Base-by-base conservation (phyloP, 2,113 vertebrate species). In the Bombycilla garrulus region DNA sequence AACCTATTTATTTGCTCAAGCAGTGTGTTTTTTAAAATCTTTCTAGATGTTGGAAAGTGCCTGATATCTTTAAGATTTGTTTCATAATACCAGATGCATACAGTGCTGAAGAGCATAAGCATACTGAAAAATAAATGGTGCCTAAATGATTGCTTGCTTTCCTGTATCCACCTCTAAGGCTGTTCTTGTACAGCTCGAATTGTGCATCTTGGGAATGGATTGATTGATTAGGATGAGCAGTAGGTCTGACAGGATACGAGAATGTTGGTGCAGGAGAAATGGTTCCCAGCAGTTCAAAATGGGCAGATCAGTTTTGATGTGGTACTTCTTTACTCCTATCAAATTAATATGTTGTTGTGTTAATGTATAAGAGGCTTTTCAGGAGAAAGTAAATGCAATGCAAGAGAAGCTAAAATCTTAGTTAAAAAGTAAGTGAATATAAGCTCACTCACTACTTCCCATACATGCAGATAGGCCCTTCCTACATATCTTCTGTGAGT, bases 401-500 rank as follows among this genome's bases (percentile, higher is more conserved):
- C 54, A 90, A 33, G 51, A 84, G 88, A 86, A 85, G 16, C 60
- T 31, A 80, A 90, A 81, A 62, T 61, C 47, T 92, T 78, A 62
- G 23, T 67, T 86, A 87, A 84, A 87, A 89, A 69, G 22, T 19
- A 36, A 70, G 28, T 36, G 36, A 72, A 36, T 86, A 54, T 73
- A 83, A 80, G 48, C 21, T 73, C 53, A 36, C 65, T 69, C 40
- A 35, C 58, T 93, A 18, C 40, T 96, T 92, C 83, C 62, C 45
- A 26, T 90, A 66, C 24, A 12, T 71, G 71, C 44, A 76, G 72
- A 53, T 83, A 93, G 74, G 82, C 76, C 64, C 67, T 81, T 91
- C 93, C 94, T 81, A 57, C 58, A 60, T 89, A 95, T 66, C 66
- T 92, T 77, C 86, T 51, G 29, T 67, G 83, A 78, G 47, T 62